Conservation (phyloP, 2,113 vertebrate species). For the Callopanchax toddi region DNA sequence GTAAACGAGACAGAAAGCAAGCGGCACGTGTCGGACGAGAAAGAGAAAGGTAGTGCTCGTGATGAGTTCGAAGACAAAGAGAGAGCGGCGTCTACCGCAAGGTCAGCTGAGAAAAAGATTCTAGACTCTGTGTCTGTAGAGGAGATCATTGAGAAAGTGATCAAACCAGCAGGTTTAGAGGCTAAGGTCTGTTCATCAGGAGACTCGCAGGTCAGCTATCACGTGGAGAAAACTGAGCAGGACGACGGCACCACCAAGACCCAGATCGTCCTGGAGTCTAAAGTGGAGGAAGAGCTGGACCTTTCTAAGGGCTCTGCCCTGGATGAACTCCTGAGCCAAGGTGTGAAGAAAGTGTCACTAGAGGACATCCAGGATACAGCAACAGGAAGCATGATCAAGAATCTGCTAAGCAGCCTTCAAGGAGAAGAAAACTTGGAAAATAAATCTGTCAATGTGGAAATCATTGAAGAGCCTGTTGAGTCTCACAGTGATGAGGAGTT, state of each 20-base stretch:
- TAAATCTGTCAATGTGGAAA: conserved; percentile 87
- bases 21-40: conserved; percentile 52
- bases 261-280: conserved; percentile 87
- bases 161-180: conserved; percentile 81
- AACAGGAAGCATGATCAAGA: conserved; percentile 84
- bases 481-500: conserved; percentile 69
- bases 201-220: conserved; percentile 85
- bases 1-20: conserved; percentile 55
- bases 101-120: conserved; percentile 59
- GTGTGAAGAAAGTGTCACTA: conserved; percentile 78
- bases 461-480: conserved; percentile 87
- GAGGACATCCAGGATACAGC: conserved; percentile 79
- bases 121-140: conserved; percentile 75
- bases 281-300: conserved; percentile 84
- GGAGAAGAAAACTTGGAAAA: conserved; percentile 74
- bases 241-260: conserved; percentile 85
- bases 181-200: conserved; percentile 64
- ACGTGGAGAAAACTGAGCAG: conserved; percentile 82
- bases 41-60: conserved; percentile 40
- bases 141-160: conserved; percentile 88
- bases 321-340: conserved; percentile 79
- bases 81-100: conserved; percentile 9
- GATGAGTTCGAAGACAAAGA: conserved; percentile 39
- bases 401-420: conserved; percentile 82
- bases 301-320: conserved; percentile 76